Base-by-base conservation (phyloP, 2,888 invertebrate species). In the Gryllus longicercus region DNA sequence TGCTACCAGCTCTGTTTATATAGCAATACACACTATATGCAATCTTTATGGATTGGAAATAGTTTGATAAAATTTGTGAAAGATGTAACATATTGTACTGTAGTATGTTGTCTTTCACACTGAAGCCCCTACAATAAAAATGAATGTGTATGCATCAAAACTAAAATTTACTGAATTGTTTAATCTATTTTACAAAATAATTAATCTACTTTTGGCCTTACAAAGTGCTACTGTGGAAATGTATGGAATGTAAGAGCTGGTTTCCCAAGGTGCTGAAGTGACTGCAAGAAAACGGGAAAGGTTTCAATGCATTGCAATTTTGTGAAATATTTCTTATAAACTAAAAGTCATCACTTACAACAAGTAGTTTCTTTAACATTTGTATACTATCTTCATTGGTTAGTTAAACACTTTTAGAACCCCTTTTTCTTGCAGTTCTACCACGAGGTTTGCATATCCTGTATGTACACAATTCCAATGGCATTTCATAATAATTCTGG, bases 401-500 rank as follows among this genome's bases (percentile, higher is more conserved):
- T 78, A 78, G 78, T 49, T 78, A 78, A 21, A 38, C 74, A 51
- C 51, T 78, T 78, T 78, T 51, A 79, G 38, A 49, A 50, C n/a
- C 38, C 80, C 81, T 81, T 81, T 79, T 81, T 79, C 81, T 78
- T 81, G 80, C 79, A 79, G 79, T 76, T 82, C 78, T 80, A 81
- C 74, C 51, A 81, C 50, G 78, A 81, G 82, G 80, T 81, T 82
- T 81, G 82, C 83, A 82, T 83, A 82, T 83, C 82, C 81, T 82
- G 78, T 79, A 78, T 82, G 81, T 81, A 82, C 81, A 82, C 82
- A 78, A 80, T 82, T 83, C 81, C 81, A 80, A 81, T 79, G 80
- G 81, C 80, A 81, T 82, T 82, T 82, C 78, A 81, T 81, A 81
- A 81, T 80, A 81, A 81, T 81, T 82, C 81, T 82, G 80, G 82